Percentiles rank a stretch among this genome's conserved stretches.
These are phyloP conservation scores for Periparus ater DNA, from an alignment of 2,797 vertebrate species.

Conservation along the genomic window DNA sequence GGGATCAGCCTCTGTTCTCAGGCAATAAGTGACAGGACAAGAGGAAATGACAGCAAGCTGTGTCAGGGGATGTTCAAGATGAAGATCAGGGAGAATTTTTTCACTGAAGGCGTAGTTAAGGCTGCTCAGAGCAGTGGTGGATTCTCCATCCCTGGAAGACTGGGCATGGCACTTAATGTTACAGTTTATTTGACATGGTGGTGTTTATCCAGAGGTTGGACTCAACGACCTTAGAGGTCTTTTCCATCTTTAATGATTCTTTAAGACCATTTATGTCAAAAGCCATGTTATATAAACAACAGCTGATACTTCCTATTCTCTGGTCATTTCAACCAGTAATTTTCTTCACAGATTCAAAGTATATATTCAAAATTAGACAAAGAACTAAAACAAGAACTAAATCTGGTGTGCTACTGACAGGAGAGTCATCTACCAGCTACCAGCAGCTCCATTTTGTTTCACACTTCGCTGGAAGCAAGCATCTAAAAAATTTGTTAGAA, in stretches of 20 bases:
- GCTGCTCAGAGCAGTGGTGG: not conserved
- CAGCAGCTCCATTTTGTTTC: not conserved
- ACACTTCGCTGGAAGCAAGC: not conserved
- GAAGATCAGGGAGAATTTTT: not conserved
- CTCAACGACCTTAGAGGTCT: not conserved
- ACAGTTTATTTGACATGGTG: not conserved
- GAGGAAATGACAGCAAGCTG: not conserved
- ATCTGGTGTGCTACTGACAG: not conserved
- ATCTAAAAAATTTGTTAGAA: not conserved
- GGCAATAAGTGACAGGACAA: not conserved
- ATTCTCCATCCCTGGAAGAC: not conserved
- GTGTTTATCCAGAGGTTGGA: not conserved
- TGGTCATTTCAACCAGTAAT: not conserved
- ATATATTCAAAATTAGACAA: not conserved
- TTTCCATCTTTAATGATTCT: not conserved
- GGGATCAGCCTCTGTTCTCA: not conserved
- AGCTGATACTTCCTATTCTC: not conserved
- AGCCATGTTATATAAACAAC: not conserved
- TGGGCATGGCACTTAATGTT: not conserved
- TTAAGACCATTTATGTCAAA: not conserved
- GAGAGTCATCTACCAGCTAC: not conserved
- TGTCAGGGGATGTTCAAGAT: not conserved
- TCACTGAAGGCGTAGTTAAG: not conserved
- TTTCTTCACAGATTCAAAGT: not conserved
- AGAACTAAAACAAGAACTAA: not conserved